Conservation (phyloP, 1,140 invertebrate species). For the Drosophila paulistorum region DNA sequence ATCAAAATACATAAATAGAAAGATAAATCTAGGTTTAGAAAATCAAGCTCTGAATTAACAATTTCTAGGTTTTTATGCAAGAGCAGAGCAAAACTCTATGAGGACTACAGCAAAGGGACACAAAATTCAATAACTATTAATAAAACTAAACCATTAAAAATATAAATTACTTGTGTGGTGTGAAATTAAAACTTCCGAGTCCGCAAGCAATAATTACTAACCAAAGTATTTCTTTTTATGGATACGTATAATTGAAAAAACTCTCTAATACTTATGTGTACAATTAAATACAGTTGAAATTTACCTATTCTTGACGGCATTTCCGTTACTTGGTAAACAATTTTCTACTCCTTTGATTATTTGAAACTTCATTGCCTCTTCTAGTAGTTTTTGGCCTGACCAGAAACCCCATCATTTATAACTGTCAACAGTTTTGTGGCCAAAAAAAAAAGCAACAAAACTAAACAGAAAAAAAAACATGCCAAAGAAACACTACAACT, state of each 20-base stretch:
- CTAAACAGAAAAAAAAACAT: constrained; percentile 27
- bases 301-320: constrained; percentile 5
- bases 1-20: too few relatives aligned
- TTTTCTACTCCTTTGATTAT: constrained; percentile 35
- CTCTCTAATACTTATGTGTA: constrained; percentile 22
- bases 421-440: constrained; percentile 77
- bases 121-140: too few relatives aligned
- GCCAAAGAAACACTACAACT: constrained; percentile 48
- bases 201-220: too few relatives aligned
- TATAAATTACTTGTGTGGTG: too few relatives aligned
- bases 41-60: too few relatives aligned
- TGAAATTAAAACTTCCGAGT: too few relatives aligned
- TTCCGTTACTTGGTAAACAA: constrained; percentile 16
- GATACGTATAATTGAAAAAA: background rate
- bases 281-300: constrained; percentile 40
- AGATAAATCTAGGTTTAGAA: too few relatives aligned
- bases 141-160: too few relatives aligned
- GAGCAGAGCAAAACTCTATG: too few relatives aligned
- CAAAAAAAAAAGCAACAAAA: constrained; percentile 23
- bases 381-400: constrained; percentile 23
- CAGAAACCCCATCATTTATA: constrained; percentile 71
- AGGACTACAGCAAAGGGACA: too few relatives aligned
- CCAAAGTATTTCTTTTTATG: too few relatives aligned
- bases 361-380: constrained; percentile 5
- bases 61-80: too few relatives aligned